Base-by-base conservation (phyloP, 2,113 vertebrate species). In the Oreochromis tanganicae region DNA sequence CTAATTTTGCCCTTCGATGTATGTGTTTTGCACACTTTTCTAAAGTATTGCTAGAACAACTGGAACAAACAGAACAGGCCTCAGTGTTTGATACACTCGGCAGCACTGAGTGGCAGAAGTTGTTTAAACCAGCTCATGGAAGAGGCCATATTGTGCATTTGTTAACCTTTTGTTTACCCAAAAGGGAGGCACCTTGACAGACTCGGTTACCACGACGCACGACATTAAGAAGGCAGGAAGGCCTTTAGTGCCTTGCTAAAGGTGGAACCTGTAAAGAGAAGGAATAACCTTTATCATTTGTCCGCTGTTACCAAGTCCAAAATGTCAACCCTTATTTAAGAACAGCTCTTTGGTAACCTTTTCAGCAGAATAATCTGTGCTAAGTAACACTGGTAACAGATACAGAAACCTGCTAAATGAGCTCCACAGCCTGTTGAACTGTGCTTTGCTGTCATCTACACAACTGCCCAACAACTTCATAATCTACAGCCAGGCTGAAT, bases 111-210 rank as follows among this genome's bases (percentile, higher is more conserved):
- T 61, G 34, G 24, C 61, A 80, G 80, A n/a, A 17, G 56, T 13
- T 78, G 38, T 43, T 57, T 83, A 14, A 79, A 57, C 27, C 54
- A 9, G 27, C 56, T 73, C 13, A 54, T 21, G 27, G 57, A 85
- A 27, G 29, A 27, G 16, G 54, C 79, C 81, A 57, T 57, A 43
- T 38, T 66, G 21, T 73, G 75, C 27, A 78, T 90, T 50, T 81
- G 11, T 82, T 81, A 81, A 87, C 79, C 81, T 92, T 87, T 82
- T 54, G 80, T 88, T 57, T 56, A 55, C 19, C n/a, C 32, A 36
- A 14, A 38, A 82, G 19, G 54, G 34, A 17, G 32, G 41, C 59
- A 14, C 13, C 32, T 10, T 66, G 21, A 84, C 12, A 54, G 36
- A 9, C 27, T 56, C 29, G 38, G 17, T 63, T 63, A 55, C 87